These are phyloP conservation scores for Catagonus wagneri DNA, from an alignment of 2,113 vertebrate genomes.

Conservation along the genomic window DNA sequence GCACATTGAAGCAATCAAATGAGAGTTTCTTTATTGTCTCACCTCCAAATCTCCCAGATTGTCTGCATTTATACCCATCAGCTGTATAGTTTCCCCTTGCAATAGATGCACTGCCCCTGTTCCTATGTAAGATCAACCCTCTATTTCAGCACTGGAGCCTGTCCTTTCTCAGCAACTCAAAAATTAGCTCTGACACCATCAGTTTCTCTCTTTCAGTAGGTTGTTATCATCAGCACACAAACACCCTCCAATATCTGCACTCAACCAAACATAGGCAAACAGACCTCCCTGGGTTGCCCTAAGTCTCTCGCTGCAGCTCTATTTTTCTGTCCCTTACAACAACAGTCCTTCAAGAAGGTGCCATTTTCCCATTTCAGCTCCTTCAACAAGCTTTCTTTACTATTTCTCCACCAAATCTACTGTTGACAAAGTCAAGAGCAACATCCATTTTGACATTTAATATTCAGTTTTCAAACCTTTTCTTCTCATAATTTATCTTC, in stretches of 20 bases:
- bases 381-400: neutral
- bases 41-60: too few species aligned
- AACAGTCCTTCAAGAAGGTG: neutral
- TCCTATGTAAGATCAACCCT: neutral
- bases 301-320: neutral
- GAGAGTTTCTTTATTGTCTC: neutral
- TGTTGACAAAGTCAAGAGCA: neutral
- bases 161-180: neutral
- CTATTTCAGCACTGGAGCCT: neutral
- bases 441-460: neutral
- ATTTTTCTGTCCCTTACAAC: neutral
- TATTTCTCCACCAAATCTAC: neutral
- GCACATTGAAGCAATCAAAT: neutral
- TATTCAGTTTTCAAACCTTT: neutral
- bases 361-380: neutral
- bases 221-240: neutral
- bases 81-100: neutral
- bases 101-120: too few species aligned
- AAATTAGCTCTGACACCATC: neutral
- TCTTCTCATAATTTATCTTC: neutral
- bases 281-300: neutral
- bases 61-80: neutral
- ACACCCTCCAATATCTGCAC: neutral
- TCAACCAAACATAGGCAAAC: neutral
- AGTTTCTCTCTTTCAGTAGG: neutral